Evolutionary conservation across 2,113 vertebrate genomes (phyloP).

Genomic region (Antechinus flavipes): DNA sequence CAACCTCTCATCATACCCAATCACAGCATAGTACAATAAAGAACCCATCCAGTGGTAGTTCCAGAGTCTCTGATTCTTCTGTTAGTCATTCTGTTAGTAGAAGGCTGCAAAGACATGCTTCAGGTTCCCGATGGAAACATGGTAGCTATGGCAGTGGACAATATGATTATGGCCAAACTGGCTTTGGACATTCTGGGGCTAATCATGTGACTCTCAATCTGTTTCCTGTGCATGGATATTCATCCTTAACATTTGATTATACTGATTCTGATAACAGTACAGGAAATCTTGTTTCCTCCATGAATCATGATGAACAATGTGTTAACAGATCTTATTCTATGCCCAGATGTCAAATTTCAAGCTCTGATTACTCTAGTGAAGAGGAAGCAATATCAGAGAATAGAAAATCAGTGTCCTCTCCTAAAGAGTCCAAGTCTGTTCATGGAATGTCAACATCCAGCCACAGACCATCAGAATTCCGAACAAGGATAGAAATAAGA

Average conservation of each 20-base stretch:
- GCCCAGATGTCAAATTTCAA: not conserved
- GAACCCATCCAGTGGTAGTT: fast-evolving
- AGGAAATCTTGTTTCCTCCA: not conserved
- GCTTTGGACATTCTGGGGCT: constrained; percentile 46
- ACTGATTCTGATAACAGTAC: not conserved
- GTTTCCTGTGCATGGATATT: not conserved
- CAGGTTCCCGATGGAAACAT: constrained; percentile 12
- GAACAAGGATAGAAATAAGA: not conserved
- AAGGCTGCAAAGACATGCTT: not conserved
- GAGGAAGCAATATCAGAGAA: not conserved
- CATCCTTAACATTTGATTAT: not conserved
- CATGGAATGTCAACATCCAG: not conserved
- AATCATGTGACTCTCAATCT: fast-evolving
- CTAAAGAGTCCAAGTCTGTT: not conserved
- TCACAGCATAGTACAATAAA: not conserved
- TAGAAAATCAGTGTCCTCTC: not conserved
- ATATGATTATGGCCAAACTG: constrained; percentile 71
- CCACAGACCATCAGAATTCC: not conserved
- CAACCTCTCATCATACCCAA: not conserved
- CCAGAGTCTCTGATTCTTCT: fast-evolving
- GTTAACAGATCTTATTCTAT: not conserved
- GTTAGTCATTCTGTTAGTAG: fast-evolving
- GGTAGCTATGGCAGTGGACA: constrained; percentile 65
- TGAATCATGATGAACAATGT: not conserved
- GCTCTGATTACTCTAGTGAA: not conserved